Percentiles rank a stretch among this genome's conserved stretches.
Evolutionary conservation across 2,888 invertebrate species (phyloP).

Genomic region (Acronicta leporina): DNA sequence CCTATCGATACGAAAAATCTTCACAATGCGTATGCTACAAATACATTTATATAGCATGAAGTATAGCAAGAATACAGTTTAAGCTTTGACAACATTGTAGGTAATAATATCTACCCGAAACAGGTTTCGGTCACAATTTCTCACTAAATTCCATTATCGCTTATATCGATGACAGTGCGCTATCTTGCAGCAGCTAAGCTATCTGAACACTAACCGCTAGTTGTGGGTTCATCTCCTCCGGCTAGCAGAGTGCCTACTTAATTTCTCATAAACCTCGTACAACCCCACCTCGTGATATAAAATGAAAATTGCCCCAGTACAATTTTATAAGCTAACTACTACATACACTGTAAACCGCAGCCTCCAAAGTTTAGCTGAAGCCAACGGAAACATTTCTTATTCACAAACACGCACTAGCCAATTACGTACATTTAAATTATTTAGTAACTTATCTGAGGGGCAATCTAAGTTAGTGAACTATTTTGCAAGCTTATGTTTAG

Average conservation of each 20-base stretch:
- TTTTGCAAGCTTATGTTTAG: constrained; percentile 33
- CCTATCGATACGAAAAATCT: too few species aligned
- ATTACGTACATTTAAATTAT: constrained; percentile 72
- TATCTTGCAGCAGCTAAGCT: constrained; percentile 42
- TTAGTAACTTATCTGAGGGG: constrained; percentile 59
- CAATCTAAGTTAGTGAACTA: constrained; percentile 55
- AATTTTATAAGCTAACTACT: constrained; percentile 60
- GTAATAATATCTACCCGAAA: constrained; percentile 43
- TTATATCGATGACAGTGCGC: constrained; percentile 39
- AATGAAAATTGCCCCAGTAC: constrained; percentile 60
- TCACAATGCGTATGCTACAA: too few species aligned
- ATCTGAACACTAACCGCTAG: constrained; percentile 52
- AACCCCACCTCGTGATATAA: constrained; percentile 51
- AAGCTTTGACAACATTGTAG: constrained; percentile 5
- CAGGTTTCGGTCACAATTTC: constrained; percentile 36
- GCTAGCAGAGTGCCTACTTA: constrained; percentile 53
- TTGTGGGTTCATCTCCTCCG: constrained; percentile 50
- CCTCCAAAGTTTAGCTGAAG: constrained; percentile 58
- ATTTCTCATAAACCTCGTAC: constrained; percentile 54
- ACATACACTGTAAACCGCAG: constrained; percentile 54
- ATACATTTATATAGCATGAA: too few species aligned
- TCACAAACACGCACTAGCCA: constrained; percentile 73
- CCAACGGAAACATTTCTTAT: constrained; percentile 70
- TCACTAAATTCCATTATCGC: constrained; percentile 50
- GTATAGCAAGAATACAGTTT: too few species aligned